Evolutionary conservation across 2,888 invertebrate genomes (phyloP).

Genomic region (Rhaphigaster nebulosa): DNA sequence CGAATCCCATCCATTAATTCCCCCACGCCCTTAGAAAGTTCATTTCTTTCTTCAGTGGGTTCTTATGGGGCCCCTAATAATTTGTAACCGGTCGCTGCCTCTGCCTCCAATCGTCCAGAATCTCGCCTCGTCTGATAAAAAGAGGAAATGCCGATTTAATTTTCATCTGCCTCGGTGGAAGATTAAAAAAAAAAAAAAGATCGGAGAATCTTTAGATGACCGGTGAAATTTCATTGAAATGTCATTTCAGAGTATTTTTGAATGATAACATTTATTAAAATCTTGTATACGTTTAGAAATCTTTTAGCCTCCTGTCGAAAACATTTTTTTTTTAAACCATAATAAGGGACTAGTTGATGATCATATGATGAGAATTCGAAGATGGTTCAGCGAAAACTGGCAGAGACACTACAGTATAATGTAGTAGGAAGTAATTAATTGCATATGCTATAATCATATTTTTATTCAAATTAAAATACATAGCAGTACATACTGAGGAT

Average conservation of each 20-base stretch:
- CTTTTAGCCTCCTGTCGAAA: no score
- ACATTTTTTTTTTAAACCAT: no score
- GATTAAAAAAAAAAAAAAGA: neutral
- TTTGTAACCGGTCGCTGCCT: slow-evolving; percentile 31
- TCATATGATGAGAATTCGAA: no score
- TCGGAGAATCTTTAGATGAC: neutral
- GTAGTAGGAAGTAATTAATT: no score
- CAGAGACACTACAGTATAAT: no score
- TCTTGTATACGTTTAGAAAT: no score
- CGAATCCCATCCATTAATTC: slow-evolving; percentile 13
- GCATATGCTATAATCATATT: no score
- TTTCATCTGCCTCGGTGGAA: neutral
- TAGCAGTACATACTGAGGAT: no score
- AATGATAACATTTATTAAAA: no score
- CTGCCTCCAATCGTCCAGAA: neutral
- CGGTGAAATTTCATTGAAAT: neutral
- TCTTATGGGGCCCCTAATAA: slow-evolving; percentile 24
- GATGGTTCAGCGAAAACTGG: no score
- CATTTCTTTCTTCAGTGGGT: slow-evolving; percentile 23
- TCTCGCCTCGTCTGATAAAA: neutral
- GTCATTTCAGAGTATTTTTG: neutral
- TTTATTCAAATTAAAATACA: no score
- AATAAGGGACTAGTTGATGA: no score
- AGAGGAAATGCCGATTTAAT: neutral
- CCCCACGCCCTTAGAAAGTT: slow-evolving; percentile 6